phyloP scores from a whole-genome alignment of 2,888 invertebrate species.

The Drosophila merina region DNA sequence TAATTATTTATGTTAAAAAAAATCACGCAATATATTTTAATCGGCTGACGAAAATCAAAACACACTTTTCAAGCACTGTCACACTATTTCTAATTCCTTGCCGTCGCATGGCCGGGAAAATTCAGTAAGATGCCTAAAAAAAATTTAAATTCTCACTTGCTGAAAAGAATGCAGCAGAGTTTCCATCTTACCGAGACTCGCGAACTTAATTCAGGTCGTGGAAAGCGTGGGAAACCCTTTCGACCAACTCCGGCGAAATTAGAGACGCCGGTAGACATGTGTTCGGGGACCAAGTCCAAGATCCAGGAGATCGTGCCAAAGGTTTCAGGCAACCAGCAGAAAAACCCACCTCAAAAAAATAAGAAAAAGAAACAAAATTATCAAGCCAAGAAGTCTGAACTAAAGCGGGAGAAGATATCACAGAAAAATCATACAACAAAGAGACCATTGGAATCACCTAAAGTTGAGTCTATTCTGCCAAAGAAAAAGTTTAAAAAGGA shows the following conservation, averaged over 20 bases:
- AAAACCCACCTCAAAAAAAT: not conserved
- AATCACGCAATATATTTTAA: no score
- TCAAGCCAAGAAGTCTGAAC: not conserved
- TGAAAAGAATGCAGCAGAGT: conserved; percentile 32
- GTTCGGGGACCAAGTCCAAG: not conserved
- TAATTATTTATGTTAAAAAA: no score
- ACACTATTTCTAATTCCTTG: conserved; percentile 12
- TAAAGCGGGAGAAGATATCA: not conserved
- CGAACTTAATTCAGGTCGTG: conserved; percentile 12
- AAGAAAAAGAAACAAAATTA: not conserved
- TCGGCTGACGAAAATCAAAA: no score
- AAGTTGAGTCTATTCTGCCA: not conserved
- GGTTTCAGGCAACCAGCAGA: not conserved
- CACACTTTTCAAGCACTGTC: no score
- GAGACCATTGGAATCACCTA: not conserved
- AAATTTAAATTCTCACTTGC: conserved; percentile 5
- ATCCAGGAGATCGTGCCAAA: not conserved
- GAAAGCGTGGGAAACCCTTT: not conserved
- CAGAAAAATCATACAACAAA: not conserved
- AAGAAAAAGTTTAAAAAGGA: not conserved
- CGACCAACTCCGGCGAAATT: not conserved
- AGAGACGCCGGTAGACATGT: not conserved
- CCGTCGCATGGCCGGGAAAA: conserved; percentile 35
- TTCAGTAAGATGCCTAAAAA: not conserved
- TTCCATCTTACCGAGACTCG: conserved; percentile 21